These are phyloP conservation scores for Tetraneura akinire DNA, from an alignment of 1,140 invertebrate genomes.

Conservation along the genomic window DNA sequence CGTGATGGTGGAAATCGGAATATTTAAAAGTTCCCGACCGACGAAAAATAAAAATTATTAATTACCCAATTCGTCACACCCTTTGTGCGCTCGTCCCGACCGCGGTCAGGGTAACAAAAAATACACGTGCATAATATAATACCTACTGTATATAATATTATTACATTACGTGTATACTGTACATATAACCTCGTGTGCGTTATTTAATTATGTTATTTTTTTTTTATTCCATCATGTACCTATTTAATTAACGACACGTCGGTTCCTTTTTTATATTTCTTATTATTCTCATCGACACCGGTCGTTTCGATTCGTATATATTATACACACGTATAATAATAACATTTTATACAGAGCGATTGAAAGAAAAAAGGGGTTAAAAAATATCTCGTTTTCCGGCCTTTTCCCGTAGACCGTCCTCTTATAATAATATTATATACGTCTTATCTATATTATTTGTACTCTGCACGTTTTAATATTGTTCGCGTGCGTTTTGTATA, in stretches of 20 bases:
- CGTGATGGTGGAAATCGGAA: slow-evolving; percentile 32
- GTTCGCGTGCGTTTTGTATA: too few species aligned
- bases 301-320: neutral
- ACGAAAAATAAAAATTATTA: slow-evolving; percentile 7
- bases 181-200: neutral
- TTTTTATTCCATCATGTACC: neutral
- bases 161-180: neutral
- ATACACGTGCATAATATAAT: neutral
- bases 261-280: slow-evolving; percentile 21
- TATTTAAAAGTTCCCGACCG: slow-evolving; percentile 12
- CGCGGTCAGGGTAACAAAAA: neutral
- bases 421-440: too few species aligned
- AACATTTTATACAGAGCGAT: too few species aligned
- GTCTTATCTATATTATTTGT: too few species aligned
- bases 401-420: too few species aligned
- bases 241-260: slow-evolving; percentile 36
- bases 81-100: slow-evolving; percentile 34
- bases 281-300: neutral
- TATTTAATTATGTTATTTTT: slow-evolving; percentile 31
- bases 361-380: too few species aligned
- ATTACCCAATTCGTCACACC: slow-evolving; percentile 50
- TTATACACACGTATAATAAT: neutral
- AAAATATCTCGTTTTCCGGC: too few species aligned
- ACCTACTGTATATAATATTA: neutral
- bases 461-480: too few species aligned